phyloP scores from a whole-genome alignment of 2,888 invertebrate genomes.

The Eupithecia vulgata region DNA sequence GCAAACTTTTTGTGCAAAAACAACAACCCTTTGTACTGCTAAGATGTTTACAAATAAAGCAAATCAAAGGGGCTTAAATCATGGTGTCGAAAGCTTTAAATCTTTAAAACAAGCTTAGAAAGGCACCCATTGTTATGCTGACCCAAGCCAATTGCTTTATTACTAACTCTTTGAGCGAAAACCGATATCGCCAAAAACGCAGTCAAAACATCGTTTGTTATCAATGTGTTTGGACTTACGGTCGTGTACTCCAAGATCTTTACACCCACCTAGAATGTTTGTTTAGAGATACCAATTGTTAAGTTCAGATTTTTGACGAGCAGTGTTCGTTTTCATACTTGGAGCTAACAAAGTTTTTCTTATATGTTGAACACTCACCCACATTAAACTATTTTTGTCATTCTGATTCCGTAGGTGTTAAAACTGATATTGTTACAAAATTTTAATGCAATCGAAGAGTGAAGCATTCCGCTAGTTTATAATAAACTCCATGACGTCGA shows the following conservation, averaged over 20 bases:
- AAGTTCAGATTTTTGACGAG: background rate
- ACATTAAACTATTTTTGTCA: background rate
- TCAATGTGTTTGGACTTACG: conserved; percentile 51
- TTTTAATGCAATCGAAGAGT: background rate
- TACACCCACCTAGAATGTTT: background rate
- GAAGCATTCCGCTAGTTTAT: conserved; percentile 17
- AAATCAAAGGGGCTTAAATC: conserved; percentile 83
- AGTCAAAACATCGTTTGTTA: conserved; percentile 79
- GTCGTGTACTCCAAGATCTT: conserved; percentile 36
- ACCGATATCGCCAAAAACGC: conserved; percentile 77
- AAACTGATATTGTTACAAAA: background rate
- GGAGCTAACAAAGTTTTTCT: background rate
- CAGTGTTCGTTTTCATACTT: background rate
- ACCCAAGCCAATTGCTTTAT: conserved; percentile 82
- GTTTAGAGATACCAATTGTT: background rate
- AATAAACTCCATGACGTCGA: conserved; percentile 46
- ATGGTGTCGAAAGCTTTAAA: conserved; percentile 82
- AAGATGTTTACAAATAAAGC: conserved; percentile 81
- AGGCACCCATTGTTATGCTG: conserved; percentile 79
- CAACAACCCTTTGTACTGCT: conserved; percentile 74
- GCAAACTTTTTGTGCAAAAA: conserved; percentile 74
- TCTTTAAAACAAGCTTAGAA: conserved; percentile 82
- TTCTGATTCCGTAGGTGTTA: background rate
- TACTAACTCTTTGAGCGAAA: conserved; percentile 72
- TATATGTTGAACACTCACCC: background rate